Percentiles rank a stretch among this genome's conserved stretches.
Evolutionary conservation across 1,140 invertebrate species (phyloP).

Genomic region (Agrypnia vestita): DNA sequence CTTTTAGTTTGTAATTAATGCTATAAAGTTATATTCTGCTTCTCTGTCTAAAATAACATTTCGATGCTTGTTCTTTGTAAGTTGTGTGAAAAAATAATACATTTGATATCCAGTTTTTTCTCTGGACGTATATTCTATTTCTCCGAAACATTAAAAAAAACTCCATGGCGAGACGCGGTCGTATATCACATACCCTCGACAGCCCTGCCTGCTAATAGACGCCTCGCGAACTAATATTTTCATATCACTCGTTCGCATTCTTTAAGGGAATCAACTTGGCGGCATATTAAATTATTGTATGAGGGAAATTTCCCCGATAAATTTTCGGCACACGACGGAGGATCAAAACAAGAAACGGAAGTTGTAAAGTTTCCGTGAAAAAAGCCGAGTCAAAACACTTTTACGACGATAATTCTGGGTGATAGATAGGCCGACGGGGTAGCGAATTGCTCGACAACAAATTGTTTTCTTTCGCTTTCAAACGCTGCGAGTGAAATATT

Average conservation of each 20-base stretch:
- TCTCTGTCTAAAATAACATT: no score
- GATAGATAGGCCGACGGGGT: neutral
- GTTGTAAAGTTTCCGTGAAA: constrained; percentile 52
- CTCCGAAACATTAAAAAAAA: neutral
- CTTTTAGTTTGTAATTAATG: no score
- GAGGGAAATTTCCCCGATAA: constrained; percentile 30
- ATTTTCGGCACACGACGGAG: constrained; percentile 31
- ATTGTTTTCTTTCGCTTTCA: constrained; percentile 6
- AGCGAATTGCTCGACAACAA: constrained; percentile 7
- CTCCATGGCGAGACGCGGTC: neutral
- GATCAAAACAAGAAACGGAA: constrained; percentile 57
- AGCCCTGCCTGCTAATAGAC: neutral
- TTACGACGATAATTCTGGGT: constrained; percentile 35
- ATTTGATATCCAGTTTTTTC: no score
- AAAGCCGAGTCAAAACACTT: constrained; percentile 36
- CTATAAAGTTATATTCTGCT: no score
- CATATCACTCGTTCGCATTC: constrained; percentile 32
- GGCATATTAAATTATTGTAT: constrained; percentile 37
- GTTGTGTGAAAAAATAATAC: no score
- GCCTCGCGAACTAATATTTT: constrained; percentile 12
- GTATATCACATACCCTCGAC: neutral
- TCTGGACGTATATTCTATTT: no score
- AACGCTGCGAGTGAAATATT: neutral
- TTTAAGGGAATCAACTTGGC: constrained; percentile 17
- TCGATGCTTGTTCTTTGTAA: no score